Evolutionary conservation across 2,797 vertebrate species (phyloP).

Genomic region (Notamacropus eugenii): DNA sequence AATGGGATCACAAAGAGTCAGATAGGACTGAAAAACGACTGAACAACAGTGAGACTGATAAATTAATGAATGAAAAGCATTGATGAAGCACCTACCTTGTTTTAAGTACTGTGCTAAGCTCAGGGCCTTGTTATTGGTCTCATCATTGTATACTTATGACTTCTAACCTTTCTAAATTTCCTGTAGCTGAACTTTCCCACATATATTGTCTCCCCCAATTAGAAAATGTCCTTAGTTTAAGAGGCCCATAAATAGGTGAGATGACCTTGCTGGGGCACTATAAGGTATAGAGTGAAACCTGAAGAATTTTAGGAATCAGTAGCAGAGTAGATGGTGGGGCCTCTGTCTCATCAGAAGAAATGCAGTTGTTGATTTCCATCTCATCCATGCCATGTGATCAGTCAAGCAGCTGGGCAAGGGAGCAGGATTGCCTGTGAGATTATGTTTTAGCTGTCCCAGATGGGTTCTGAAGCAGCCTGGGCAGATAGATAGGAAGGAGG

Average conservation of each 20-base stretch:
- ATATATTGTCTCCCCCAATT: background rate
- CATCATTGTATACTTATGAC: background rate
- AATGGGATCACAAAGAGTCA: background rate
- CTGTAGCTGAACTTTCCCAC: background rate
- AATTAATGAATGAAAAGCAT: background rate
- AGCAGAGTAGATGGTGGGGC: background rate
- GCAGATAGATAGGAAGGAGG: background rate
- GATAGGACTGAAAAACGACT: background rate
- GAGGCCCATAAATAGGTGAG: background rate
- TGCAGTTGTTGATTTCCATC: background rate
- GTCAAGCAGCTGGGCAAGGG: background rate
- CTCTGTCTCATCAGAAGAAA: background rate
- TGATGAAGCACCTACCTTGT: background rate
- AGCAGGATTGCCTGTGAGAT: background rate
- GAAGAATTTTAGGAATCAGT: background rate
- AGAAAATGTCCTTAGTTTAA: background rate
- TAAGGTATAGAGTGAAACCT: background rate
- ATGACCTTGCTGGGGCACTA: background rate
- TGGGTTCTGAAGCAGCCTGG: background rate
- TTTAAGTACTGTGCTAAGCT: background rate
- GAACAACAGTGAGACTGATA: background rate
- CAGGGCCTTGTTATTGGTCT: background rate
- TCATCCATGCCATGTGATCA: background rate
- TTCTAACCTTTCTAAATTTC: background rate
- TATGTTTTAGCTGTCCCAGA: background rate